Base-by-base conservation (phyloP, 2,888 invertebrate species). In the Agrenia bidenticulata region DNA sequence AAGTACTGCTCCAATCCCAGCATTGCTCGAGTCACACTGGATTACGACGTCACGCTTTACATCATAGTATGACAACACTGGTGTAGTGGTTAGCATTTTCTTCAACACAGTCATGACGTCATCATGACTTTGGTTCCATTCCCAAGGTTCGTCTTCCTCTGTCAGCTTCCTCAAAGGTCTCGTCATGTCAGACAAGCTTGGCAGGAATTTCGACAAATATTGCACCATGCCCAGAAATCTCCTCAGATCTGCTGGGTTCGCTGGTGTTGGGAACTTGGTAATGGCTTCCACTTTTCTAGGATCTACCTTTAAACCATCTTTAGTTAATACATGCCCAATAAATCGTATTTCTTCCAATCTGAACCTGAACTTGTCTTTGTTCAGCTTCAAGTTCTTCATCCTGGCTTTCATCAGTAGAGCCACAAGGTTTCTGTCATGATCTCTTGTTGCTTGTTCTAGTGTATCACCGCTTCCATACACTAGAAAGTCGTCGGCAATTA, bases 401-500 rank as follows among this genome's bases (percentile, higher is more conserved):
- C 24, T 13, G 2, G 65, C 65, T 42, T 51, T 61, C 19, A 57
- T n/a, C 27, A 65, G 26, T 17, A 69, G 21, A 24, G 17, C 32
- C 24, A 51, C 32, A 2, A 73, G 37, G 50, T 72, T 73, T 24
- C 26, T 63, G 61, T 73, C 58, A 45, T 72, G 72, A 39, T 71
- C 54, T 49, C 7, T 45, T 13, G 57, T 26, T n/a, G 70, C 70
- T 23, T 66, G 66, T 45, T 66, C 61, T 13, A 61, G n/a, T 11
- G 63, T 68, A n/a, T 63, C 63, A 13, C 70, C 72, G 21, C 27
- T 45, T 13, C 72, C 73, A 27, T 17, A 19, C 0, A 73, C 53
- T 21, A 73, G 64, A 19, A 73, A 66, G 51, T 73, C 70, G 60
- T 73, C 72, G 19, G 72, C 70, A 9, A 73, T 60, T 2, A 69